Conservation (phyloP, 2,113 vertebrate genomes). For the Montifringilla adamsi region DNA sequence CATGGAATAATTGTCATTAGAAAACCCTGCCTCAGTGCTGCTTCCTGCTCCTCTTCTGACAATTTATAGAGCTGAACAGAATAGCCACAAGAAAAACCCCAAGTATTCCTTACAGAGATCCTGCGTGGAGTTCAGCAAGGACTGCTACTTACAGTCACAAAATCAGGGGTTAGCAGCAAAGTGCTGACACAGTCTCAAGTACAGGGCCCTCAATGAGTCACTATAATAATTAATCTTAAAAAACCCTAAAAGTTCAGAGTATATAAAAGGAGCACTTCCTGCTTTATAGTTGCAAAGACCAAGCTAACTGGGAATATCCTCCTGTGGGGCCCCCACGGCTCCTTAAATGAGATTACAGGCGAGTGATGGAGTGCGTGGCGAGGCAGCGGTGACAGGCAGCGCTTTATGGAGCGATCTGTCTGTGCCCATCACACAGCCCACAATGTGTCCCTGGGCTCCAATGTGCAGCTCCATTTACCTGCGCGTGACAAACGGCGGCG, state of each 20-base stretch:
- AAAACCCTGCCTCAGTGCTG: not conserved
- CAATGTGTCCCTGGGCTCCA: slow-evolving; percentile 84
- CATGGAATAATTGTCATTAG: not conserved
- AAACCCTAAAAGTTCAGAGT: slow-evolving; percentile 71
- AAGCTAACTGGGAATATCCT: slow-evolving; percentile 79
- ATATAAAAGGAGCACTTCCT: slow-evolving; percentile 76
- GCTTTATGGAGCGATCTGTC: slow-evolving; percentile 79
- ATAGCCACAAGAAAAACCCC: not conserved
- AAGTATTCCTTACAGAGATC: not conserved
- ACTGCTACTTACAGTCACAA: not conserved
- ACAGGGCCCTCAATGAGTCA: slow-evolving; percentile 8
- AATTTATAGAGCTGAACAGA: not conserved
- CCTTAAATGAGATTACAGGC: slow-evolving; percentile 79
- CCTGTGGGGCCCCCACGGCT: slow-evolving; percentile 65
- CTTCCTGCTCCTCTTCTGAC: not conserved
- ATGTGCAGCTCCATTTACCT: slow-evolving; percentile 87
- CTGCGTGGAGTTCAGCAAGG: not conserved
- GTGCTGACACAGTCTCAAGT: slow-evolving; percentile 52
- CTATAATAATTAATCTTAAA: slow-evolving; percentile 73
- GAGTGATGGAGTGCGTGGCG: slow-evolving; percentile 68
- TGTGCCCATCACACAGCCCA: slow-evolving; percentile 74
- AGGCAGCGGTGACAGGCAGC: slow-evolving; percentile 75
- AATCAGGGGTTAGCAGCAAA: not conserved
- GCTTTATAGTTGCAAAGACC: slow-evolving; percentile 76
- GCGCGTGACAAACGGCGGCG: slow-evolving; percentile 88